Percentiles rank a stretch among this genome's conserved stretches.
phyloP scores from a whole-genome alignment of 2,888 invertebrate species.

The Caenorhabditis sp. region DNA sequence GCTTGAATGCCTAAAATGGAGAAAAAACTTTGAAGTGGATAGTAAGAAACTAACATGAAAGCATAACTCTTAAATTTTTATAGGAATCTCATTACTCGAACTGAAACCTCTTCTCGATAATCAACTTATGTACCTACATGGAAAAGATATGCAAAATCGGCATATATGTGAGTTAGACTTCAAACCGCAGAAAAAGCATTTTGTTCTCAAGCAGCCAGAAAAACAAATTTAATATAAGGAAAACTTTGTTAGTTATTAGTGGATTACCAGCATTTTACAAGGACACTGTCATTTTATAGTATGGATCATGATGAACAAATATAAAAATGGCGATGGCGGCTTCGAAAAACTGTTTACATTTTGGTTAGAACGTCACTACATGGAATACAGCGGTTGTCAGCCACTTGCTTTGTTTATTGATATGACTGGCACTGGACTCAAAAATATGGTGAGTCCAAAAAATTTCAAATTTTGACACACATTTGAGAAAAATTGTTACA shows the following conservation, averaged over 20 bases:
- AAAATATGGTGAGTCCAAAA: slow-evolving; percentile 61
- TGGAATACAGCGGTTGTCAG: slow-evolving; percentile 55
- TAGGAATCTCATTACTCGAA: slow-evolving; percentile 59
- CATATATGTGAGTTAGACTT: slow-evolving; percentile 57
- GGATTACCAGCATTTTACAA: too few relatives aligned
- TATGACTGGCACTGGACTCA: slow-evolving; percentile 55
- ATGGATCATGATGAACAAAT: slow-evolving; percentile 63
- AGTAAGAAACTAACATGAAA: slow-evolving; percentile 28
- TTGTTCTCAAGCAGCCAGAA: too few relatives aligned
- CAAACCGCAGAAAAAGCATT: too few relatives aligned
- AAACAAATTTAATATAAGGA: too few relatives aligned
- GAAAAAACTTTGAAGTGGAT: slow-evolving; percentile 57
- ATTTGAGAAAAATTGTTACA: slow-evolving; percentile 23
- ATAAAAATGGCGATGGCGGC: slow-evolving; percentile 48
- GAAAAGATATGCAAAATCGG: slow-evolving; percentile 54
- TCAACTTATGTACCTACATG: slow-evolving; percentile 62
- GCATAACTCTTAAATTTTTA: background rate
- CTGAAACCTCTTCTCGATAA: slow-evolving; percentile 54
- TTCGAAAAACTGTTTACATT: slow-evolving; percentile 61
- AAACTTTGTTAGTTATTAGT: too few relatives aligned
- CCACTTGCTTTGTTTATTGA: slow-evolving; percentile 62
- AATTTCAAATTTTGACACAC: too few relatives aligned
- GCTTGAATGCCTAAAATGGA: slow-evolving; percentile 65
- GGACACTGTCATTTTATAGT: too few relatives aligned
- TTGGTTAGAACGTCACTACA: slow-evolving; percentile 67